Percentiles rank a stretch among this genome's conserved stretches.
Conservation (phyloP, 1,140 invertebrate genomes). For the Caenorhabditis brenneri region DNA sequence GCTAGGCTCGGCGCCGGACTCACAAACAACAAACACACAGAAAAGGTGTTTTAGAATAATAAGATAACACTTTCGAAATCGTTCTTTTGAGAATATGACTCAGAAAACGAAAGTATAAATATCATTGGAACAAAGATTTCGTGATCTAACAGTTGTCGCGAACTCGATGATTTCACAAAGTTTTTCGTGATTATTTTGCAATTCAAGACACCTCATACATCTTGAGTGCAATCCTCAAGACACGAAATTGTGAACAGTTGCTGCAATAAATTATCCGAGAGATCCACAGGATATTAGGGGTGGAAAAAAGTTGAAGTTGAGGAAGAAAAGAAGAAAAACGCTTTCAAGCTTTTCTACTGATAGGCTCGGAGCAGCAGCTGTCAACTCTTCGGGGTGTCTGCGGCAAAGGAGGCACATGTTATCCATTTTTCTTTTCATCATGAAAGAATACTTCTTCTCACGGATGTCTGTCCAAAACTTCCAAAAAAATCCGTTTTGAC, state of each 20-base stretch:
- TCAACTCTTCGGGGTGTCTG: background rate
- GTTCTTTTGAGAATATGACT: no score
- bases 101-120: no score
- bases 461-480: background rate
- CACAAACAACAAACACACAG: no score
- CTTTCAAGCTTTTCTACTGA: background rate
- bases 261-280: background rate
- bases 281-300: no score
- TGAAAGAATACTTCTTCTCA: background rate
- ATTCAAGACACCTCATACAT: background rate
- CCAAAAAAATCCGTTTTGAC: background rate
- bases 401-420: background rate
- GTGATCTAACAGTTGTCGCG: no score
- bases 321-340: background rate
- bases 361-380: background rate
- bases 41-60: no score
- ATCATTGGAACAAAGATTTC: no score
- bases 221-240: background rate
- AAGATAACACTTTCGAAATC: no score
- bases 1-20: no score
- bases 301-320: background rate
- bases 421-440: slow-evolving; percentile 2
- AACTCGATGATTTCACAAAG: no score
- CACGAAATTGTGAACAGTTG: background rate
- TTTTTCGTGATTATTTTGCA: background rate